Conservation (phyloP, 2,888 invertebrate species). For the Tinea semifulvella region DNA sequence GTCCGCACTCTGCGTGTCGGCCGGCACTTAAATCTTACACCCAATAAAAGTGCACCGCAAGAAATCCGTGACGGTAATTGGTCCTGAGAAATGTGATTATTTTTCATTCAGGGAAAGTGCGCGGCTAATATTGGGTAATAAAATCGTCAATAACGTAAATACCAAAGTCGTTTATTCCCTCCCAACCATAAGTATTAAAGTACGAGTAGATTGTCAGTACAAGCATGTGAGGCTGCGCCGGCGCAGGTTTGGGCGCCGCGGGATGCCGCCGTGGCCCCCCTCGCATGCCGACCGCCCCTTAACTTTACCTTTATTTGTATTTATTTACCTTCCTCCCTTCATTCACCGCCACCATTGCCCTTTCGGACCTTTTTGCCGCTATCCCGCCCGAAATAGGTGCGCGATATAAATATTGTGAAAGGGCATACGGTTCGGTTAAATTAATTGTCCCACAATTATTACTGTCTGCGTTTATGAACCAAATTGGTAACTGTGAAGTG, state of each 20-base stretch:
- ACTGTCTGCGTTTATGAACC: slow-evolving; percentile 22
- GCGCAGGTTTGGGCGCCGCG: slow-evolving; percentile 35
- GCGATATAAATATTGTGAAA: slow-evolving; percentile 66
- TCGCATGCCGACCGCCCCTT: slow-evolving; percentile 14
- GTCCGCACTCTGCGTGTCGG: slow-evolving; percentile 49
- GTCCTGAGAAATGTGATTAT: slow-evolving; percentile 48
- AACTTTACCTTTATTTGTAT: slow-evolving; percentile 63
- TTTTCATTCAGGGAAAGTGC: slow-evolving; percentile 10
- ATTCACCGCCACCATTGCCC: slow-evolving; percentile 60
- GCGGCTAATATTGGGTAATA: background rate
- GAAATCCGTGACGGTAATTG: slow-evolving; percentile 51
- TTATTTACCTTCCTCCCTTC: slow-evolving; percentile 68
- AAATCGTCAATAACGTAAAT: background rate
- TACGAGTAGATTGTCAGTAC: background rate
- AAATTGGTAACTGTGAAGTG: background rate
- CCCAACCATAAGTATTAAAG: background rate
- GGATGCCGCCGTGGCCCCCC: slow-evolving; percentile 24
- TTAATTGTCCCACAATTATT: slow-evolving; percentile 61
- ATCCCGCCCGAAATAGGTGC: slow-evolving; percentile 35
- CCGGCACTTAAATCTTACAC: slow-evolving; percentile 63
- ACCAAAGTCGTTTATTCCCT: background rate
- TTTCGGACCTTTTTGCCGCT: slow-evolving; percentile 63
- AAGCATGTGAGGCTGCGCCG: slow-evolving; percentile 16
- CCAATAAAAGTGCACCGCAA: slow-evolving; percentile 59
- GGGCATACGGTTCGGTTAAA: slow-evolving; percentile 60